These are phyloP conservation scores for Danaus melanippus DNA, from an alignment of 1,140 invertebrate species.

Conservation along the genomic window DNA sequence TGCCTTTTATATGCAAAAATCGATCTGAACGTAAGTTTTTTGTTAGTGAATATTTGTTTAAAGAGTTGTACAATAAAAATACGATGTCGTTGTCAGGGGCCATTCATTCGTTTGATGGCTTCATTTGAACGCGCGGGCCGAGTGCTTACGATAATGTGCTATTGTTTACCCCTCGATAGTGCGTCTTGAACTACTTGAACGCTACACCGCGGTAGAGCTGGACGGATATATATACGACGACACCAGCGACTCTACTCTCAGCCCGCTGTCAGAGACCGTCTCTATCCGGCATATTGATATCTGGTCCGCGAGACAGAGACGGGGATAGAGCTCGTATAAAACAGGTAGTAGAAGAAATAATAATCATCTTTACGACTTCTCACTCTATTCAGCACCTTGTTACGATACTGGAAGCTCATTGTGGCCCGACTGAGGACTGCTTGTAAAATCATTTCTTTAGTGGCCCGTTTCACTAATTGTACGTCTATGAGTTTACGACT, in stretches of 20 bases:
- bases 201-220: slow-evolving; percentile 53
- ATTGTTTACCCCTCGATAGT: slow-evolving; percentile 70
- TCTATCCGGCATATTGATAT: slow-evolving; percentile 30
- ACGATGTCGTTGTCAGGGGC: slow-evolving; percentile 51
- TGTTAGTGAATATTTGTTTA: slow-evolving; percentile 59
- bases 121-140: slow-evolving; percentile 63
- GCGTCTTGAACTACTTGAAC: slow-evolving; percentile 53
- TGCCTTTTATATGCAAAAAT: no score
- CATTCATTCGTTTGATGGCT: slow-evolving; percentile 70
- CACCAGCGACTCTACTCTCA: slow-evolving; percentile 36
- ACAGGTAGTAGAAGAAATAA: slow-evolving; percentile 74
- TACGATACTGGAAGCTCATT: slow-evolving; percentile 71
- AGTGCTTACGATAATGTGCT: slow-evolving; percentile 66
- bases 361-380: slow-evolving; percentile 74
- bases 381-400: slow-evolving; percentile 74
- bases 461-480: slow-evolving; percentile 70
- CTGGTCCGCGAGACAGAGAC: slow-evolving; percentile 38
- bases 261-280: slow-evolving; percentile 36
- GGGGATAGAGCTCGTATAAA: slow-evolving; percentile 52
- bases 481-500: slow-evolving; percentile 70
- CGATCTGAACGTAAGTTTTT: slow-evolving; percentile 20
- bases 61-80: slow-evolving; percentile 65
- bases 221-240: slow-evolving; percentile 41
- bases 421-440: slow-evolving; percentile 62
- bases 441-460: slow-evolving; percentile 73